These are phyloP conservation scores for Atractosteus spatula DNA, from an alignment of 2,113 vertebrate genomes.

Conservation along the genomic window DNA sequence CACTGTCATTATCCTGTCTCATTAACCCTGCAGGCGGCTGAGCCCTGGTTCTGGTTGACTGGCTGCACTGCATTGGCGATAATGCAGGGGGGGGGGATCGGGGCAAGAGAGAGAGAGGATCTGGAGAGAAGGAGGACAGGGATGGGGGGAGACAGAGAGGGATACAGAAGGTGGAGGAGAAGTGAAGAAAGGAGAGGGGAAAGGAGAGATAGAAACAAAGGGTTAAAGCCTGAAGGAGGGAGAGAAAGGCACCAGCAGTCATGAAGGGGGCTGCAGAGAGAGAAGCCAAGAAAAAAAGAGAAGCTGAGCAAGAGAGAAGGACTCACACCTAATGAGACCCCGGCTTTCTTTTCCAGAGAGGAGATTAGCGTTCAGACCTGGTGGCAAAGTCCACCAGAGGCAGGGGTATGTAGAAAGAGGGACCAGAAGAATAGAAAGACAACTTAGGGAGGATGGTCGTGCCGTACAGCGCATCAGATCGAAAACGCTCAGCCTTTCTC, in stretches of 20 bases:
- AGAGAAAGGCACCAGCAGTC: neutral
- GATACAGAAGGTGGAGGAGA: neutral
- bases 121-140: neutral
- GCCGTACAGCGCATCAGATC: too few species aligned
- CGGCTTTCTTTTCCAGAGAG: too few species aligned
- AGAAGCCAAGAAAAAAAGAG: too few species aligned
- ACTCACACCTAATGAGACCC: too few species aligned
- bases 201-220: neutral
- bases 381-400: too few species aligned
- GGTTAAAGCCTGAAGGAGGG: neutral
- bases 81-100: neutral
- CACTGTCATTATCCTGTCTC: constrained; percentile 11
- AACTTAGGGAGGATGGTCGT: too few species aligned
- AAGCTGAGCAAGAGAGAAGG: too few species aligned
- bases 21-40: constrained; percentile 3
- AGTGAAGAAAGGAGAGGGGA: neutral
- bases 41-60: neutral
- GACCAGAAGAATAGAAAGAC: neutral
- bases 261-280: neutral
- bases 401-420: neutral
- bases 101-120: neutral
- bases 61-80: neutral
- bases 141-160: neutral
- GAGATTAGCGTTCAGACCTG: too few species aligned
- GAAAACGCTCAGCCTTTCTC: too few species aligned